phyloP scores from a whole-genome alignment of 2,797 vertebrate genomes.

The Hybognathus amarus region DNA sequence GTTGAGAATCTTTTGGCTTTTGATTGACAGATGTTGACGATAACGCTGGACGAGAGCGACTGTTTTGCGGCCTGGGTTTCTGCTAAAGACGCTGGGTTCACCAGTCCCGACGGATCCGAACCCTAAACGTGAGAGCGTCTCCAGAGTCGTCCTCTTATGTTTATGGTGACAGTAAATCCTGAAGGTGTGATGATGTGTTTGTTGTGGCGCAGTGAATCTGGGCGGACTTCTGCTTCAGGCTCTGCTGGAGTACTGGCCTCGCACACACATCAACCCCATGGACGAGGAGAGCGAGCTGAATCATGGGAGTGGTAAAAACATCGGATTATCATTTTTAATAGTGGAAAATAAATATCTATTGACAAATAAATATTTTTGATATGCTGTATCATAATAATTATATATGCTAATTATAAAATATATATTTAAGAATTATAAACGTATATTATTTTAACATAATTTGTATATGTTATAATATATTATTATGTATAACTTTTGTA shows the following conservation, averaged over 20 bases:
- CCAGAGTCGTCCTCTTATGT: not conserved
- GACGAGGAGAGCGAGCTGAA: constrained; percentile 87
- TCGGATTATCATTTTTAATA: too few relatives aligned
- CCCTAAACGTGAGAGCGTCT: constrained; percentile 80
- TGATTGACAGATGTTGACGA: constrained; percentile 83
- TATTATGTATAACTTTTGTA: too few relatives aligned
- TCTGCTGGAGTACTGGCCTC: constrained; percentile 85
- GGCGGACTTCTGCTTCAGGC: constrained; percentile 86
- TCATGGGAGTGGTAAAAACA: constrained; percentile 72
- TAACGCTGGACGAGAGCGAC: constrained; percentile 87
- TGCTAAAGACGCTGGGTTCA: constrained; percentile 87
- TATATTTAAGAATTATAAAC: too few relatives aligned
- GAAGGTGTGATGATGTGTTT: not conserved
- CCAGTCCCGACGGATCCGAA: constrained; percentile 86
- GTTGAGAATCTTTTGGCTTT: not conserved
- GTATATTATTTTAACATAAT: too few relatives aligned
- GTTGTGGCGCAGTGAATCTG: constrained; percentile 78
- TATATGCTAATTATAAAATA: too few relatives aligned
- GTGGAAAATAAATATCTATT: not conserved
- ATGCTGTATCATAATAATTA: not conserved
- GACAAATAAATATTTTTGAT: not conserved
- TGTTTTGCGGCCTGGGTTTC: constrained; percentile 90
- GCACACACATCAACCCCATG: constrained; percentile 86
- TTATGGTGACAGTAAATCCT: fast-evolving
- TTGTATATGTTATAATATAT: too few relatives aligned